Conservation (phyloP, 1,140 invertebrate species). For the Paraescarpia echinospica region DNA sequence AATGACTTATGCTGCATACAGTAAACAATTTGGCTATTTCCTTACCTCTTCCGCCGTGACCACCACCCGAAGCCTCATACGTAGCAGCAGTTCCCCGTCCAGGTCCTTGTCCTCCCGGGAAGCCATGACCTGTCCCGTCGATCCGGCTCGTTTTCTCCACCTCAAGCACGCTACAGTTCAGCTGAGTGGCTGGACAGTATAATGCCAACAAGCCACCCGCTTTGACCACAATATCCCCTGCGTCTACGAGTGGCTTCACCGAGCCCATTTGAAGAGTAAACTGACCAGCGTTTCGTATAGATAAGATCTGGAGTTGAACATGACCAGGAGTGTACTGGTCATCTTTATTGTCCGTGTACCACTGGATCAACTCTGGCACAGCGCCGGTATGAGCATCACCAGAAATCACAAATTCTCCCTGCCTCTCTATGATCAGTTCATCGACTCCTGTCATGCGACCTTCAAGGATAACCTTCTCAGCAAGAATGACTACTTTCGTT, state of each 20-base stretch:
- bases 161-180: slow-evolving; percentile 31
- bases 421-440: slow-evolving; percentile 38
- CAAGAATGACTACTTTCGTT: slow-evolving; percentile 34
- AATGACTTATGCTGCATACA: not conserved
- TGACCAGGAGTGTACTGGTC: slow-evolving; percentile 34
- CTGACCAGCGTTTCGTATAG: slow-evolving; percentile 38
- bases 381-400: slow-evolving; percentile 34
- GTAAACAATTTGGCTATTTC: slow-evolving; percentile 19
- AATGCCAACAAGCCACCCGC: slow-evolving; percentile 36
- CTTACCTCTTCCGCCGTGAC: slow-evolving; percentile 38
- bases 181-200: slow-evolving; percentile 24
- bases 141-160: slow-evolving; percentile 37
- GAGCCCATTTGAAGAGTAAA: slow-evolving; percentile 32
- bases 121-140: slow-evolving; percentile 34
- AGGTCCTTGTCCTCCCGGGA: slow-evolving; percentile 21
- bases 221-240: slow-evolving; percentile 33
- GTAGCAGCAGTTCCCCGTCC: slow-evolving; percentile 31
- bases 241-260: slow-evolving; percentile 29
- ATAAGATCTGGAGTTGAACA: slow-evolving; percentile 33
- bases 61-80: slow-evolving; percentile 34
- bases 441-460: slow-evolving; percentile 43
- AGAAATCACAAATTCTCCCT: slow-evolving; percentile 36
- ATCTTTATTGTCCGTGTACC: not conserved
- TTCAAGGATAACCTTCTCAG: slow-evolving; percentile 39
- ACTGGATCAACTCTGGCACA: not conserved